Conservation (phyloP, 2,888 invertebrate genomes). For the Luperina nickerlii region DNA sequence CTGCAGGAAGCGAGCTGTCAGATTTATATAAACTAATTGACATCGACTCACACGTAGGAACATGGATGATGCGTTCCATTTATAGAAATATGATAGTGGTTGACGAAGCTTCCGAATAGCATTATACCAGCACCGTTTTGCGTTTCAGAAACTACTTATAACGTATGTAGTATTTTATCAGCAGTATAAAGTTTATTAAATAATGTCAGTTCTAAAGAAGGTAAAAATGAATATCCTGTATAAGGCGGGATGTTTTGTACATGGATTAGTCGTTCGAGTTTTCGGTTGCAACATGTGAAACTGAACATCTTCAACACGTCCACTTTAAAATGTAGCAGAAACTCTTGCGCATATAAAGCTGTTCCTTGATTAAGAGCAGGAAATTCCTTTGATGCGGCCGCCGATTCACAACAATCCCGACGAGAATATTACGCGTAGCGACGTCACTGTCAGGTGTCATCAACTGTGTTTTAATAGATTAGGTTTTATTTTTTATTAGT, state of each 20-base stretch:
- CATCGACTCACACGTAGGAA: slow-evolving; percentile 64
- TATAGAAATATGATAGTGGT: slow-evolving; percentile 62
- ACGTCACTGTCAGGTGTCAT: slow-evolving; percentile 77
- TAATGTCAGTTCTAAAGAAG: slow-evolving; percentile 35
- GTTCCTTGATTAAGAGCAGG: slow-evolving; percentile 83
- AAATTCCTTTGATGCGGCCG: slow-evolving; percentile 86
- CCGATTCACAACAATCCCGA: slow-evolving; percentile 83
- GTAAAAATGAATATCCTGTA: slow-evolving; percentile 46
- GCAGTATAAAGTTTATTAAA: slow-evolving; percentile 37
- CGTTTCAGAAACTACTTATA: slow-evolving; percentile 27
- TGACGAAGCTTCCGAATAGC: slow-evolving; percentile 43
- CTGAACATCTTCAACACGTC: slow-evolving; percentile 71
- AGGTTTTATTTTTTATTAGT: neutral
- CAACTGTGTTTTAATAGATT: slow-evolving; percentile 62
- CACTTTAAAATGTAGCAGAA: slow-evolving; percentile 77
- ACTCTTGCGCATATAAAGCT: slow-evolving; percentile 79
- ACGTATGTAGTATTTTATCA: slow-evolving; percentile 34
- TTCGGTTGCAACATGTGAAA: slow-evolving; percentile 69
- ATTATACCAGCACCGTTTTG: slow-evolving; percentile 31
- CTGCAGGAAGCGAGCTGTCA: slow-evolving; percentile 74
- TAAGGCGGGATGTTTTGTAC: slow-evolving; percentile 27
- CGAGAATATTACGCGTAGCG: slow-evolving; percentile 80
- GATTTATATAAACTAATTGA: slow-evolving; percentile 73
- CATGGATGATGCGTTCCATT: slow-evolving; percentile 58
- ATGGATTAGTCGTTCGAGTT: slow-evolving; percentile 56